Percentiles rank a stretch among this genome's conserved stretches.
Evolutionary conservation across 2,888 invertebrate species (phyloP).

Genomic region (Gerris lacustris): DNA sequence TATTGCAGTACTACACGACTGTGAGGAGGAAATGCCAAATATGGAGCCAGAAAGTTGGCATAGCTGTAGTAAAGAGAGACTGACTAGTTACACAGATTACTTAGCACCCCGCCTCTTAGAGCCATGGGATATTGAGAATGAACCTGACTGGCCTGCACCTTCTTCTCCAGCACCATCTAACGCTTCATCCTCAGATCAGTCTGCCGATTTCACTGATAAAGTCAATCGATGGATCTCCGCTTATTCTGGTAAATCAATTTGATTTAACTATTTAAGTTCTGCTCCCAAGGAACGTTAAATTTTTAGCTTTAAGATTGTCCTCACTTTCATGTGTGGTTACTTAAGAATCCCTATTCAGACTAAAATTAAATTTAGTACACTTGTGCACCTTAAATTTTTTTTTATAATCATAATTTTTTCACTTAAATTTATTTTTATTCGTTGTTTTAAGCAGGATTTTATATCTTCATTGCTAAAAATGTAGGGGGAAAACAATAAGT

Average conservation of each 20-base stretch:
- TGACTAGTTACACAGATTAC: conserved; percentile 20
- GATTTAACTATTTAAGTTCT: too few relatives aligned
- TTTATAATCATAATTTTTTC: too few relatives aligned
- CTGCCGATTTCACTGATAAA: conserved; percentile 11
- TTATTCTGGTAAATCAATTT: conserved; percentile 2
- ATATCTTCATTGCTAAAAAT: too few relatives aligned
- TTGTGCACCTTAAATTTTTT: too few relatives aligned
- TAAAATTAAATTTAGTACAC: too few relatives aligned
- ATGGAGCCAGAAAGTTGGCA: background rate
- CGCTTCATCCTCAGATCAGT: conserved; percentile 13
- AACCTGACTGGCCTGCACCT: conserved; percentile 17
- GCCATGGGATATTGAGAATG: conserved; percentile 20
- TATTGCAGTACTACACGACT: background rate
- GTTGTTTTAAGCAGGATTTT: too few relatives aligned
- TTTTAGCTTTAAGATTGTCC: too few relatives aligned
- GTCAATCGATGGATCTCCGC: conserved; percentile 16
- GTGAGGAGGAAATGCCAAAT: background rate
- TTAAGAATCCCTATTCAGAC: too few relatives aligned
- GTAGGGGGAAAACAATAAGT: too few relatives aligned
- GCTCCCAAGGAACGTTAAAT: too few relatives aligned
- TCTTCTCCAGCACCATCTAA: conserved; percentile 11
- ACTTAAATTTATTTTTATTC: too few relatives aligned
- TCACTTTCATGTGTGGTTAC: too few relatives aligned
- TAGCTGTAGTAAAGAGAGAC: conserved; percentile 14
- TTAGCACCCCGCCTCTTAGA: conserved; percentile 20